Percentiles rank a stretch among this genome's conserved stretches.
phyloP scores from a whole-genome alignment of 2,113 vertebrate genomes.

The Strix uralensis region DNA sequence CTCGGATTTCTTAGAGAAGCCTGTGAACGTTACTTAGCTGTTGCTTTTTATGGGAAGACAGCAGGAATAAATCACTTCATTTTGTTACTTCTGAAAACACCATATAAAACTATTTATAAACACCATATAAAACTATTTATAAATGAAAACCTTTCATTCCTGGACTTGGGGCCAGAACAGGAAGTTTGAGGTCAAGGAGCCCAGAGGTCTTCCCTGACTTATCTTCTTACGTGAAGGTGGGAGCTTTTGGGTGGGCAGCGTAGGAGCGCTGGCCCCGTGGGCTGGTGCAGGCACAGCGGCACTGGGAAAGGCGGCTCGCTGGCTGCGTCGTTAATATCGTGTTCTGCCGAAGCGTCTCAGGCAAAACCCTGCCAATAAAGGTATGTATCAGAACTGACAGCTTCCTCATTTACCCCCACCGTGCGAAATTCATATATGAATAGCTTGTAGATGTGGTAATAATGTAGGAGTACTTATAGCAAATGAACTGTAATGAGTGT shows the following conservation, averaged over 20 bases:
- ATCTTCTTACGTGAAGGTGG: rapidly evolving
- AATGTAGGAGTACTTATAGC: not conserved
- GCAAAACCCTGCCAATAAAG: not conserved
- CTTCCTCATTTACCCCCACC: not conserved
- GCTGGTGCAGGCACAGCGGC: not conserved
- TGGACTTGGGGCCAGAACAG: not conserved
- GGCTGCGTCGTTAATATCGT: not conserved
- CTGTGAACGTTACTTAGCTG: not conserved
- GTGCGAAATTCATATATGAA: not conserved
- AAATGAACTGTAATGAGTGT: not conserved
- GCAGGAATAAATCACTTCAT: not conserved
- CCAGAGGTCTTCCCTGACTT: not conserved
- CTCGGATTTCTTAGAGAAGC: not conserved
- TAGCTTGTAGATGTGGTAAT: not conserved
- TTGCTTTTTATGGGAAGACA: not conserved
- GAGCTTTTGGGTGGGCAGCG: not conserved
- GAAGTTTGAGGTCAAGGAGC: not conserved
- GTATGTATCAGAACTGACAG: not conserved
- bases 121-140: not conserved
- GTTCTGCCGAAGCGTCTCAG: not conserved
- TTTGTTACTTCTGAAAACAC: not conserved
- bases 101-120: not conserved
- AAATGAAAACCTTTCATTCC: not conserved
- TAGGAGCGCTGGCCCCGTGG: rapidly evolving
- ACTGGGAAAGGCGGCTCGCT: not conserved